Percentiles rank a stretch among this genome's conserved stretches.
phyloP scores from a whole-genome alignment of 2,888 invertebrate genomes.

The Lasius fuliginosus region DNA sequence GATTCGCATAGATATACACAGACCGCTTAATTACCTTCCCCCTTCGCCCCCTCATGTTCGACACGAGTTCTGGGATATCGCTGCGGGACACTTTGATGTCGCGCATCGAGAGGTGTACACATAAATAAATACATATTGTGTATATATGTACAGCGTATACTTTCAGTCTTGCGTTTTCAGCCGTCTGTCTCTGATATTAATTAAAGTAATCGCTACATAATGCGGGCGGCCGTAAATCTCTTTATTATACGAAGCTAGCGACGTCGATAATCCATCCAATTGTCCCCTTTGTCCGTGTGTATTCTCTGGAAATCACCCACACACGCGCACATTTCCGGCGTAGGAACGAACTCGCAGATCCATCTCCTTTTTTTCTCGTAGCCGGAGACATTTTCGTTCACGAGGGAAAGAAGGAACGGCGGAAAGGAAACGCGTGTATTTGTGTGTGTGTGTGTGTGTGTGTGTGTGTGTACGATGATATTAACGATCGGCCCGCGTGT shows the following conservation, averaged over 20 bases:
- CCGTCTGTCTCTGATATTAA: conserved; percentile 27
- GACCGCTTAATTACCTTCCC: conserved; percentile 49
- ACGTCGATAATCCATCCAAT: conserved; percentile 70
- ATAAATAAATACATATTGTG: not conserved
- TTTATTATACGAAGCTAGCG: conserved; percentile 36
- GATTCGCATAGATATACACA: conserved; percentile 46
- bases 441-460: no score
- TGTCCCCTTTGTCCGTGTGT: conserved; percentile 61
- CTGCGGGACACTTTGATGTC: conserved; percentile 48
- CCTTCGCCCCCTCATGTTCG: conserved; percentile 22
- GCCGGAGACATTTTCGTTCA: conserved; percentile 46
- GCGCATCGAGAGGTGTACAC: not conserved
- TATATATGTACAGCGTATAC: conserved; percentile 11
- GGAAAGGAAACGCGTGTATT: not conserved
- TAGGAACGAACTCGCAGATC: conserved; percentile 57
- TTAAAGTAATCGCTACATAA: conserved; percentile 46
- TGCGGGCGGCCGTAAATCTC: conserved; percentile 28
- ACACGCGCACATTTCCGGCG: conserved; percentile 23
- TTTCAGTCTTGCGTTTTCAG: conserved; percentile 34
- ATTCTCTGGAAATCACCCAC: conserved; percentile 39
- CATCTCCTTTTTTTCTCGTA: conserved; percentile 48
- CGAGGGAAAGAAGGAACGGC: conserved; percentile 33
- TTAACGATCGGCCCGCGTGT: conserved; percentile 56
- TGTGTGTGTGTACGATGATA: not conserved
- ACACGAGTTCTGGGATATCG: conserved; percentile 46